phyloP scores from a whole-genome alignment of 2,113 vertebrate genomes.

The Herpetotheres cachinnans region DNA sequence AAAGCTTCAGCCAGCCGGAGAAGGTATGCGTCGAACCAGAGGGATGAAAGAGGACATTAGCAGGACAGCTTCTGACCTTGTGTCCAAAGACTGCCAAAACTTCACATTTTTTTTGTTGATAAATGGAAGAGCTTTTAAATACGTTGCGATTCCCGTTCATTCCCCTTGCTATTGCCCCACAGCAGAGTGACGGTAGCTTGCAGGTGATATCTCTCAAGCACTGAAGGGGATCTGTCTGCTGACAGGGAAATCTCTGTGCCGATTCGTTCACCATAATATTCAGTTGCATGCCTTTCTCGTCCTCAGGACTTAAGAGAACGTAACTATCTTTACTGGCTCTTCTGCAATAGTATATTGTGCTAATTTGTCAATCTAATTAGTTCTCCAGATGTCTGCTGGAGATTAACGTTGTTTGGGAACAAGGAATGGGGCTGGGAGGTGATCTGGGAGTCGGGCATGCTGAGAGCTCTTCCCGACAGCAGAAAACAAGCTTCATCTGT shows the following conservation, averaged over 20 bases:
- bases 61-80: not conserved
- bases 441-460: not conserved
- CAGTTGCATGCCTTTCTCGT: not conserved
- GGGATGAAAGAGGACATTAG: not conserved
- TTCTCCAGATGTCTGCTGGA: not conserved
- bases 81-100: constrained; percentile 3
- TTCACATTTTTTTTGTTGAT: constrained; percentile 7
- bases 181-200: not conserved
- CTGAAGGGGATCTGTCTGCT: not conserved
- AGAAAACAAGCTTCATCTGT: not conserved
- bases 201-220: constrained; percentile 26
- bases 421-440: not conserved
- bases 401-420: not conserved
- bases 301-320: not conserved
- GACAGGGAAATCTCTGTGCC: not conserved
- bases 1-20: not conserved
- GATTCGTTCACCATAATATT: not conserved
- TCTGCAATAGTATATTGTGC: not conserved
- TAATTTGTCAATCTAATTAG: constrained; percentile 26
- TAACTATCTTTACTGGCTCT: not conserved
- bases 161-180: not conserved
- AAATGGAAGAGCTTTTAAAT: constrained; percentile 6
- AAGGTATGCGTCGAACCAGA: not conserved
- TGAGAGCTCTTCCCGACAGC: not conserved
- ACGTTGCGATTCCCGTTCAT: not conserved